Evolutionary conservation across 2,113 vertebrate species (phyloP).

Genomic region (Gavia stellata): DNA sequence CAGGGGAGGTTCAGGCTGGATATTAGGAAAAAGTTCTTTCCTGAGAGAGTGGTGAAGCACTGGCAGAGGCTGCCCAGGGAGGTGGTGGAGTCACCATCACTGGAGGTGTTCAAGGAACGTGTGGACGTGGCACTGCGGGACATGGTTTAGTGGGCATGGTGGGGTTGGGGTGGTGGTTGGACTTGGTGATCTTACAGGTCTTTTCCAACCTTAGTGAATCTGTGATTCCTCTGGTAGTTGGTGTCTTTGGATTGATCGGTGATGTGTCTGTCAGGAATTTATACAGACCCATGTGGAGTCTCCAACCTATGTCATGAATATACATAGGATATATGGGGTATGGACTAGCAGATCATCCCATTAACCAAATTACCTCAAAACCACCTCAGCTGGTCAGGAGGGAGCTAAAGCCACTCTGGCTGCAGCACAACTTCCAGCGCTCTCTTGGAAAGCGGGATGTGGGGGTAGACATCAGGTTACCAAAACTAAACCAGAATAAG

Average conservation of each 20-base stretch:
- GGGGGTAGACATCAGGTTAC: too few species aligned
- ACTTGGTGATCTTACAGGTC: too few species aligned
- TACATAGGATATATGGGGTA: fast-evolving
- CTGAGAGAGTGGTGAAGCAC: too few species aligned
- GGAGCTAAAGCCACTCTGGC: not conserved
- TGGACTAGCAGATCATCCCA: not conserved
- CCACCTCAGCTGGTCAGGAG: not conserved
- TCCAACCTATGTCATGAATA: fast-evolving
- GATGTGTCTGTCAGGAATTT: not conserved
- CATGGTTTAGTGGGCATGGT: too few species aligned
- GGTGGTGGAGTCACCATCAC: too few species aligned
- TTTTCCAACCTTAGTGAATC: too few species aligned
- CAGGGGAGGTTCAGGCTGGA: too few species aligned
- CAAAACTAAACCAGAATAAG: not conserved
- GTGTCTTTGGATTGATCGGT: not conserved
- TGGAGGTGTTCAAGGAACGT: too few species aligned
- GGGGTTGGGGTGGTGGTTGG: too few species aligned
- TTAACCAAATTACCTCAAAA: not conserved
- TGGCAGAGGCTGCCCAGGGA: too few species aligned
- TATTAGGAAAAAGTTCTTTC: too few species aligned
- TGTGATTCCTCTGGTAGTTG: not conserved
- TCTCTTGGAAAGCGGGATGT: fast-evolving
- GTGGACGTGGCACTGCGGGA: too few species aligned
- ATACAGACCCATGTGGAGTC: not conserved
- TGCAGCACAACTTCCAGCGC: not conserved